phyloP scores from a whole-genome alignment of 2,113 vertebrate genomes.

The Heliornis fulica region DNA sequence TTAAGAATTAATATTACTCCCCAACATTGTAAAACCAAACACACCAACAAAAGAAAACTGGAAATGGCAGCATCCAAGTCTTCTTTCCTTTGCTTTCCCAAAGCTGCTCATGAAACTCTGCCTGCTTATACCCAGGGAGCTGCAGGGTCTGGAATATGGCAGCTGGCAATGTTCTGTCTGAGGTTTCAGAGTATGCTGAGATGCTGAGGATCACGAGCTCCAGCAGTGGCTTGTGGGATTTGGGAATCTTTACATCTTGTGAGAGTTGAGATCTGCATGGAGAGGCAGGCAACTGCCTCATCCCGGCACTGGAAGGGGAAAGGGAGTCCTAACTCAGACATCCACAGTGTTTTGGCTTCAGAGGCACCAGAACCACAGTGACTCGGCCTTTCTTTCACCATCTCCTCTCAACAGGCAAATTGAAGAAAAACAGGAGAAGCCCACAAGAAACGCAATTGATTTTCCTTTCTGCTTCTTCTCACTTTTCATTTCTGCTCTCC shows the following conservation, averaged over 20 bases:
- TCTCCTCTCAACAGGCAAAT: fast-evolving
- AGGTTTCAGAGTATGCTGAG: not conserved
- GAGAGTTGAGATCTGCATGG: not conserved
- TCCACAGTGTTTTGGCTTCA: not conserved
- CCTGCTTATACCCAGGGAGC: not conserved
- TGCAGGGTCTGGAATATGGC: not conserved
- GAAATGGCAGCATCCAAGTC: not conserved
- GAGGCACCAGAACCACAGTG: not conserved
- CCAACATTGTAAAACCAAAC: not conserved
- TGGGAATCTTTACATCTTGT: not conserved
- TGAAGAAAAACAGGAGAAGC: not conserved
- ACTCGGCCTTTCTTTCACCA: not conserved
- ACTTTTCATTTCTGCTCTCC: not conserved
- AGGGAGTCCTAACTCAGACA: not conserved
- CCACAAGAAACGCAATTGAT: not conserved
- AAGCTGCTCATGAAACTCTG: not conserved
- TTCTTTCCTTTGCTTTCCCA: not conserved
- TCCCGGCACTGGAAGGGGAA: not conserved
- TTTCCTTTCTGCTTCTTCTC: not conserved
- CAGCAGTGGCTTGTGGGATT: not conserved
- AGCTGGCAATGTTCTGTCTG: not conserved
- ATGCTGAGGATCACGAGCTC: not conserved
- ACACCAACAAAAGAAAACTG: not conserved
- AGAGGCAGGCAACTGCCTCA: not conserved
- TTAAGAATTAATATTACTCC: not conserved